Evolutionary conservation across 2,113 vertebrate genomes (phyloP), one percentile per base, ranked within the genome.

Genomic region (Acinonyx jubatus): DNA sequence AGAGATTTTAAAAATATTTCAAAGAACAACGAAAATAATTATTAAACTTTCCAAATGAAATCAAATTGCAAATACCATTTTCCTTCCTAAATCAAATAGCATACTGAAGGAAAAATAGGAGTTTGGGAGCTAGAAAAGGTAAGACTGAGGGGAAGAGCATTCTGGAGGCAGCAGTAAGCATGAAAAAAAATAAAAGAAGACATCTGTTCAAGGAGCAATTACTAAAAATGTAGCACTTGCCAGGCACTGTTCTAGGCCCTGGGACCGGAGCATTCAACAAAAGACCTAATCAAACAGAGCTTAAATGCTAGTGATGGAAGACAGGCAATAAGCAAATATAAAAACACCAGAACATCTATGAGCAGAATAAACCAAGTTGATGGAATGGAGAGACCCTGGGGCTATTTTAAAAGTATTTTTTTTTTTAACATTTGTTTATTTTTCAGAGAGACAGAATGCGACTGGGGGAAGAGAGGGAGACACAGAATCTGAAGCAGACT

Each of bases 11-110:
- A 4, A 79, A 94, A 89, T 31, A 50, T 90, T 93, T 96, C 94
- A 78, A 76, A 80, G 29, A n/a, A 96, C 1, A 92, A 55, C 31
- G 27, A 87, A 97, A 95, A 81, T 86, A 79, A 89, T 95, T 68
- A 50, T 41, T 69, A 73, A 4, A 52, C 18, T 38, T 95, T 93
- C n/a, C 3, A 27, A 95, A 65, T 94, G 36, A 91, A 94, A 80
- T 76, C 31, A 95, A 78, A 89, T 29, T 79, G 21, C 63, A 36
- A 36, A 4, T 69, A 93, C 41, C 10, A 7, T 33, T 65, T 81
- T 92, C 66, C 38, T 82, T 91, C 52, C 57, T 89, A 93, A 91
- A 80, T 33, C 52, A 63, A 94, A 87, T 21, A 31, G 10, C 18
- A 71, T 57, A 68, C 0, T 55, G n/a, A 93, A 88, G 48, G 68